Percentiles rank a stretch among this genome's conserved stretches.
Conservation (phyloP, 30 jellyfish, hydroid and myxozoan species). For the Haliclystus octoradiatus region DNA sequence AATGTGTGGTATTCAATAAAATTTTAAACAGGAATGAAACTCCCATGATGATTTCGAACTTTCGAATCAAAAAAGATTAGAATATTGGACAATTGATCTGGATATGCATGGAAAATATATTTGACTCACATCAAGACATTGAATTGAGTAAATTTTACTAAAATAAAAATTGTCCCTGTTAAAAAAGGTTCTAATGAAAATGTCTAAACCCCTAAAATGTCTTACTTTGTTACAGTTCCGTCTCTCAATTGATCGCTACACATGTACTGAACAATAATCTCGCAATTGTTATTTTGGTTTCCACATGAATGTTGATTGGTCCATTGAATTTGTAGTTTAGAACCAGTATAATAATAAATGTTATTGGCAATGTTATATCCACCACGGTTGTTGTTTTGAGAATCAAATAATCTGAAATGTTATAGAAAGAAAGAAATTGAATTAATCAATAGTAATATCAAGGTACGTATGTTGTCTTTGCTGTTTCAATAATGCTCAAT, state of each 20-base stretch:
- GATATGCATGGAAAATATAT: too few relatives aligned
- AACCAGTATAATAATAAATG: slow-evolving; percentile 48
- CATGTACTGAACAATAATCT: slow-evolving; percentile 49
- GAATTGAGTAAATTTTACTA: too few relatives aligned
- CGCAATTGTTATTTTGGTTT: slow-evolving; percentile 55
- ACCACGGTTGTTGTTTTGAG: slow-evolving; percentile 60
- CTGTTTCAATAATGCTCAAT: too few relatives aligned
- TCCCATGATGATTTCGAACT: too few relatives aligned
- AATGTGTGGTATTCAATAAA: too few relatives aligned
- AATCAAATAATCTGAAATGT: slow-evolving; percentile 39
- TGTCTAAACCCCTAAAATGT: neutral
- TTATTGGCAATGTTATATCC: slow-evolving; percentile 57
- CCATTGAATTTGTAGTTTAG: slow-evolving; percentile 54
- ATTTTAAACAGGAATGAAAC: too few relatives aligned
- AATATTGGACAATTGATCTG: too few relatives aligned
- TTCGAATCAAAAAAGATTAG: neutral
- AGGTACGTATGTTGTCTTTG: too few relatives aligned
- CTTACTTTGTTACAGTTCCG: slow-evolving; percentile 35
- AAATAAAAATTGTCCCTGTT: neutral
- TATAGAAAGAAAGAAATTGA: neutral
- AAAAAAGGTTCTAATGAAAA: neutral
- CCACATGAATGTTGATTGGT: slow-evolving; percentile 66
- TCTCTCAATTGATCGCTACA: slow-evolving; percentile 45
- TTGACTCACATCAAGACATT: too few relatives aligned
- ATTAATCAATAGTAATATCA: too few relatives aligned